Base-by-base conservation (phyloP, 1,140 invertebrate species). In the Neodiprion fabricii region DNA sequence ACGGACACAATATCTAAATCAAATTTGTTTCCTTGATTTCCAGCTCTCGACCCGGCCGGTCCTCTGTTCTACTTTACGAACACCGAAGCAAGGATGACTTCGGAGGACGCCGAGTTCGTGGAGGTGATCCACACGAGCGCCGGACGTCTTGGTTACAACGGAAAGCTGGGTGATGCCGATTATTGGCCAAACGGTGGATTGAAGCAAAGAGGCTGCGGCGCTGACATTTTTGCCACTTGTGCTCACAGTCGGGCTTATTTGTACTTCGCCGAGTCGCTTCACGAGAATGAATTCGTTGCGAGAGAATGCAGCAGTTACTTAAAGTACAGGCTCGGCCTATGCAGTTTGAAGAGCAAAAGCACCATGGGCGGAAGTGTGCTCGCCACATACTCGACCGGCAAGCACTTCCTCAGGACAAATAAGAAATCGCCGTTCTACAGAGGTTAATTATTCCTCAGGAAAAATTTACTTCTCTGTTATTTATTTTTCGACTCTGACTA, bases 151-250 rank as follows among this genome's bases (percentile, higher is more conserved):
- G 88, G 88, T 1, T 84, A 78, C 40, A 12, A 76, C 0, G 1
- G 12, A 0, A 23, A 81, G 0, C 78, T 87, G n/a, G 91, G 91
- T 0, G 82, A 91, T 23, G 83, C 84, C 11, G 91, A 92, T 75
- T 92, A 91, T 79, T 92, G 90, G 75, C 91, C 91, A 0, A 92
- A 92, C 75, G 91, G 91, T 1, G 87, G 88, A 1, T 8, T 14
- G 0, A 69, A 11, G 7, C 88, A 89, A 78, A 17, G 75, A 0
- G 87, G 87, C 0, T 89, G 88, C 48, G 0, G n/a, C 0, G 0
- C 71, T 0, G 76, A 82, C 67, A 0, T 73, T 7, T 68, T 40
- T 14, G 71, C 74, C 68, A 67, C 87, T 8, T 91, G 91, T 76
- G 88, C 90, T 12, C 91, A 91, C 79, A 87, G 88, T 73, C 83